Percentiles rank a stretch among this genome's conserved stretches.
These are phyloP conservation scores for Periophthalmus modestus DNA, from an alignment of 2,113 vertebrate genomes.

Conservation along the genomic window DNA sequence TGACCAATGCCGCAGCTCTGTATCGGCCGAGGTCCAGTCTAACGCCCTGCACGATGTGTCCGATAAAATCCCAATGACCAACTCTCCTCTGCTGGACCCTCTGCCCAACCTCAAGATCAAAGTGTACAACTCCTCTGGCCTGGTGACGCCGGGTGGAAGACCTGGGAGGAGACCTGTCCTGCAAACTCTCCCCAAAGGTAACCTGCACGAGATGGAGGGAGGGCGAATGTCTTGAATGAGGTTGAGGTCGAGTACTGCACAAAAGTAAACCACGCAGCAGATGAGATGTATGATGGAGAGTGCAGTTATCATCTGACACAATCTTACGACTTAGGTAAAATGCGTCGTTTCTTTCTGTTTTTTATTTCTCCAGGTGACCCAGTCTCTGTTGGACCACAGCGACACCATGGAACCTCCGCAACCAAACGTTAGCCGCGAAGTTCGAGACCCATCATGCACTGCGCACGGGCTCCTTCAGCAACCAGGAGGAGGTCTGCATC, in stretches of 20 bases:
- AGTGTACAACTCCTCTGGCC: slow-evolving; percentile 88
- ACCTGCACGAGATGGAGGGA: background rate
- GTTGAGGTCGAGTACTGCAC: too few relatives aligned
- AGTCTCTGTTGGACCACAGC: slow-evolving; percentile 87
- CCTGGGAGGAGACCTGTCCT: slow-evolving; percentile 85
- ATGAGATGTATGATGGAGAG: too few relatives aligned
- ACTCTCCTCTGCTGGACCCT: slow-evolving; percentile 90
- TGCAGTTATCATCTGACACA: too few relatives aligned
- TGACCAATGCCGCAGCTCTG: slow-evolving; percentile 92
- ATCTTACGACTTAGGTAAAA: too few relatives aligned
- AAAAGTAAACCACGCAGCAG: too few relatives aligned
- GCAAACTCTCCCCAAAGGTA: slow-evolving; percentile 90
- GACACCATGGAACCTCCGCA: slow-evolving; percentile 87
- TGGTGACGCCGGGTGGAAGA: slow-evolving; percentile 92
- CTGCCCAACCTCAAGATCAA: slow-evolving; percentile 96
- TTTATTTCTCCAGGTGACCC: slow-evolving; percentile 74
- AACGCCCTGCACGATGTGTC: slow-evolving; percentile 92
- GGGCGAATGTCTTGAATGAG: too few relatives aligned
- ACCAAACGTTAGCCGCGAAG: slow-evolving; percentile 88
- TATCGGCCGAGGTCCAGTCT: slow-evolving; percentile 92
- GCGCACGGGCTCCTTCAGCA: slow-evolving; percentile 92
- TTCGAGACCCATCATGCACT: slow-evolving; percentile 87
- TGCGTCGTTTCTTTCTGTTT: background rate
- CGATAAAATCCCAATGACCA: slow-evolving; percentile 96
- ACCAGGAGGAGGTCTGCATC: slow-evolving; percentile 93